A percentile compares a stretch with the other conserved stretches of the same genome.
phyloP scores from a whole-genome alignment of 2,113 vertebrate species.

The Hucho hucho region DNA sequence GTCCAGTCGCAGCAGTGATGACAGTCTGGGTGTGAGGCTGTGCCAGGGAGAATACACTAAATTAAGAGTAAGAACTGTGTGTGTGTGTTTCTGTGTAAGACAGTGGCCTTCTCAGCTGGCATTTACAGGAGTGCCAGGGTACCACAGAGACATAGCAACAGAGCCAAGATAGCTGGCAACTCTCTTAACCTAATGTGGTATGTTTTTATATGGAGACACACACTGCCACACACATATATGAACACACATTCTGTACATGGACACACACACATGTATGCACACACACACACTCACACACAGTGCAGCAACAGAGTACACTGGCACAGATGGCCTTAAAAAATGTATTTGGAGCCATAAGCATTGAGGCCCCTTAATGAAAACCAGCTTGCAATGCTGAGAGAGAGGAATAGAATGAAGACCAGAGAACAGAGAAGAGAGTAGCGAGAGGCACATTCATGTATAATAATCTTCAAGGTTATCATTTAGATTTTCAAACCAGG shows the following conservation, averaged over 20 bases:
- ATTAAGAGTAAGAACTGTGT: constrained; percentile 54
- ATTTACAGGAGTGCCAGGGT: constrained; percentile 53
- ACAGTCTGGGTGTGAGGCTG: constrained; percentile 62
- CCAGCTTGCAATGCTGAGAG: constrained; percentile 33
- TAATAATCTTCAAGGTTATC: too few species aligned
- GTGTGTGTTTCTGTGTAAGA: constrained; percentile 40
- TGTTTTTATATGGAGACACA: constrained; percentile 8
- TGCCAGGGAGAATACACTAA: constrained; percentile 61
- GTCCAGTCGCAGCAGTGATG: constrained; percentile 61
- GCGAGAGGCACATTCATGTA: too few species aligned
- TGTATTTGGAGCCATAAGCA: constrained; percentile 71
- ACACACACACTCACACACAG: constrained; percentile 10
- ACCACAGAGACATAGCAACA: constrained; percentile 55
- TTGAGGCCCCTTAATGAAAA: constrained; percentile 71
- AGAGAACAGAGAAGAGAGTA: neutral
- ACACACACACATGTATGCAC: constrained; percentile 23
- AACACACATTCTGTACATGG: constrained; percentile 1
- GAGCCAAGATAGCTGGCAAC: constrained; percentile 66
- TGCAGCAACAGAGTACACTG: constrained; percentile 70
- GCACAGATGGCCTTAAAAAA: constrained; percentile 77
- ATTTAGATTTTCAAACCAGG: too few species aligned
- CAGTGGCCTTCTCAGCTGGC: constrained; percentile 65
- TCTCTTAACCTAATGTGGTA: constrained; percentile 64
- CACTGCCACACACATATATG: neutral
- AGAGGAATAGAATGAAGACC: neutral